Percentiles rank a stretch among this genome's conserved stretches.
Evolutionary conservation across 2,113 vertebrate species (phyloP).

Genomic region (Daboia siamensis): DNA sequence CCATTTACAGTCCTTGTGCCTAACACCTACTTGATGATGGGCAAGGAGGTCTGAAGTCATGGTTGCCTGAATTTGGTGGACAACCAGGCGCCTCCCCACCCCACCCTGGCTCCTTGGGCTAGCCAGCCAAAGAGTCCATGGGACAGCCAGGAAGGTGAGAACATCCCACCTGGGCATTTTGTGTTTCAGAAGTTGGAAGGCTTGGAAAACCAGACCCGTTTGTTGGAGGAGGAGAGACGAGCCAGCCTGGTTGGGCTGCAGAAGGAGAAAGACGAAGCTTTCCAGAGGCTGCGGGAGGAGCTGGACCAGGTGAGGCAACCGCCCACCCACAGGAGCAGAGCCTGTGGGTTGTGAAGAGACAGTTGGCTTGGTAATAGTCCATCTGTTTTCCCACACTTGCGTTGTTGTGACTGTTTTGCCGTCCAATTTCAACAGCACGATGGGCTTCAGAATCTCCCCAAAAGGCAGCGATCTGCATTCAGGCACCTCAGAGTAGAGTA

Average conservation of each 20-base stretch:
- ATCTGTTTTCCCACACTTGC: too few species aligned
- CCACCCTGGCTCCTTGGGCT: neutral
- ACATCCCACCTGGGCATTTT: neutral
- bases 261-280: constrained; percentile 60
- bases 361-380: too few species aligned
- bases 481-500: too few species aligned
- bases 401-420: too few species aligned
- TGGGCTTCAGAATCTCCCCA: too few species aligned
- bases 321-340: neutral
- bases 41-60: neutral
- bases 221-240: constrained; percentile 61
- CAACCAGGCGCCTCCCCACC: neutral
- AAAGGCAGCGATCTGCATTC: too few species aligned
- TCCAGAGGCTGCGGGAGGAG: constrained; percentile 52
- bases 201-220: constrained; percentile 51
- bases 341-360: neutral
- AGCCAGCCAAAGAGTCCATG: neutral
- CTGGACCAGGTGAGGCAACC: constrained; percentile 61
- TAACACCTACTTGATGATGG: too few species aligned
- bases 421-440: too few species aligned
- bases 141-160: neutral
- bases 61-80: neutral
- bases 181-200: constrained; percentile 62
- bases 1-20: too few species aligned
- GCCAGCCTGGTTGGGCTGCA: constrained; percentile 60